Evolutionary conservation across 2,113 vertebrate genomes (phyloP), one percentile per base, ranked within the genome.

Genomic region (Ciconia maguari): DNA sequence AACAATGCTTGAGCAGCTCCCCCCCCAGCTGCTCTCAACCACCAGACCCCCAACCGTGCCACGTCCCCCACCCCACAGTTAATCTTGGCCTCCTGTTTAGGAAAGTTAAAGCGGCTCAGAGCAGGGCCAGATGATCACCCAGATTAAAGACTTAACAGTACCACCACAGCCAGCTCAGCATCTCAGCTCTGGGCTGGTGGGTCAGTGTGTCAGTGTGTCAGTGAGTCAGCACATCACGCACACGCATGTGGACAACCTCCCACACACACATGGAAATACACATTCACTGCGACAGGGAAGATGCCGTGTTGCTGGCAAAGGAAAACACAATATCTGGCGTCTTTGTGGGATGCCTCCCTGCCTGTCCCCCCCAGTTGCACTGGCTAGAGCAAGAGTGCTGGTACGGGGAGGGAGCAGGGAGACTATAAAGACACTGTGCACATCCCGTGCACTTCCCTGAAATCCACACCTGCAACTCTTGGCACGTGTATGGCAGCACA

Each of bases 131-230:
- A 36, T 92, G 91, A 96, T 77, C 58, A 79, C 74, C 57, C 79
- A 94, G 98, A 97, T 98, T 98, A 98, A 94, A 87, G 97, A 85
- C 88, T 98, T 97, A 96, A 32, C 17, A 44, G 85, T 90, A 82
- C 68, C 94, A 48, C 7, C 52, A 2, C 6, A 48, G 77, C 87
- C 92, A 64, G 90, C 92, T 94, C 93, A 80, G 91, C 96, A 87
- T 42, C 94, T 20, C 4, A 2, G 97, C 71, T 96, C 65, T 74
- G 87, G 97, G 98, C 97, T 96, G 98, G 78, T 97, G 84, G 98
- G 98, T 98, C 97, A 99, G 98, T 98, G 97, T 98, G 98, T 98
- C 96, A 99, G 98, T 98, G 89, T 98, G 98, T 98, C 98, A 99
- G 97, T 98, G 97, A 98, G 98, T 98, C 98, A 98, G 98, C 98